These are phyloP conservation scores for Chaetophractus vellerosus DNA, from an alignment of 2,797 vertebrate genomes.

Conservation along the genomic window DNA sequence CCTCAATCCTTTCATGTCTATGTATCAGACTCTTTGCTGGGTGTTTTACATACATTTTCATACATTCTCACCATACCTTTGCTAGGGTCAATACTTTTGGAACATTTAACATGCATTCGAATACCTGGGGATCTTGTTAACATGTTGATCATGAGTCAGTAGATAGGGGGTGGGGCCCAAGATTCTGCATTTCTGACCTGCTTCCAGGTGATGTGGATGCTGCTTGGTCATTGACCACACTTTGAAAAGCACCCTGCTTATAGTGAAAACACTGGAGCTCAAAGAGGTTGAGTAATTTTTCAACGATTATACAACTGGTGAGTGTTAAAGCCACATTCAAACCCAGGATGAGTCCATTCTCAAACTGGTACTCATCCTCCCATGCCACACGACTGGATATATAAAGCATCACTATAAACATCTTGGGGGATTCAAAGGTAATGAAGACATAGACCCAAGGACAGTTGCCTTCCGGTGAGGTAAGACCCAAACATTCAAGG, in stretches of 20 bases:
- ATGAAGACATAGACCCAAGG: not conserved
- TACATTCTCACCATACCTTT: not conserved
- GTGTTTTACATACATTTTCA: not conserved
- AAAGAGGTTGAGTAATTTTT: not conserved
- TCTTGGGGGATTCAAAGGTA: not conserved
- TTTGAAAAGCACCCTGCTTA: not conserved
- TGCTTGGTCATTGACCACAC: not conserved
- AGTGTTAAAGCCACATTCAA: not conserved
- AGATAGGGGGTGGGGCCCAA: not conserved
- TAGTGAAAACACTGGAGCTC: conserved; percentile 4
- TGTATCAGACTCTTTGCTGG: not conserved
- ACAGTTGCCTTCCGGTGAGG: not conserved
- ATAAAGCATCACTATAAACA: not conserved
- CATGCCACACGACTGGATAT: not conserved
- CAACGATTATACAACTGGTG: not conserved
- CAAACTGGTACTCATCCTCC: not conserved
- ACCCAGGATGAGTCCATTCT: not conserved
- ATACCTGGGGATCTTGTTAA: not conserved
- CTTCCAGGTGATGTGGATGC: not conserved
- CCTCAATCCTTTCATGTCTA: not conserved
- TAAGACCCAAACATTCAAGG: not conserved
- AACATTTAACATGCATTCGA: not conserved
- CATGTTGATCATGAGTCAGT: not conserved
- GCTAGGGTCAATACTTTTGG: not conserved
- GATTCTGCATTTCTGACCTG: not conserved